phyloP scores from a whole-genome alignment of 2,797 vertebrate species.

The Enteromius anoplus region DNA sequence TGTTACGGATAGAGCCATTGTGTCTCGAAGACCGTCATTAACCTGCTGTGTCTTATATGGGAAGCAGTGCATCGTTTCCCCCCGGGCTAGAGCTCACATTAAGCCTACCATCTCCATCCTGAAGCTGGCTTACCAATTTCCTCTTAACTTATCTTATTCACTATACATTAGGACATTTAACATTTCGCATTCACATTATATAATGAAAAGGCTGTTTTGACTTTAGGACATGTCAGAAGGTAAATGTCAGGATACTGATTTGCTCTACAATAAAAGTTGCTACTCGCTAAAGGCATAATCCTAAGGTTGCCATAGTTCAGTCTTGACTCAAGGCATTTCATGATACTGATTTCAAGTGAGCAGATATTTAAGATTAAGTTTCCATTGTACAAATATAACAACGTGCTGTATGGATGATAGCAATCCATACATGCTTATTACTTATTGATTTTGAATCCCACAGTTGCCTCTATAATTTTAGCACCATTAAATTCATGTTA shows the following conservation, averaged over 20 bases:
- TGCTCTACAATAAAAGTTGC: neutral
- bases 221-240: neutral
- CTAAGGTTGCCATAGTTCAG: neutral
- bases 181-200: slow-evolving; percentile 21
- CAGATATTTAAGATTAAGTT: neutral
- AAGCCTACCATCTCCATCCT: neutral
- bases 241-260: slow-evolving; percentile 43
- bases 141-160: neutral
- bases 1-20: neutral
- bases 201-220: neutral
- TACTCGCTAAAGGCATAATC: neutral
- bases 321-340: neutral
- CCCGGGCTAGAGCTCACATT: neutral
- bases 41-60: neutral
- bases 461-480: neutral
- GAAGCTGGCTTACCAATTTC: neutral
- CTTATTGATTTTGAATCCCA: neutral
- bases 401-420: neutral
- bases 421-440: neutral
- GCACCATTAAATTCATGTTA: neutral
- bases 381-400: neutral
- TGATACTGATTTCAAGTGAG: slow-evolving; percentile 1
- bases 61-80: neutral
- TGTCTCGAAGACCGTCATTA: neutral
- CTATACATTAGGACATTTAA: slow-evolving; percentile 17